These are phyloP conservation scores for Pterobdella sp. DNA, from an alignment of 2,888 invertebrate species.

Conservation along the genomic window DNA sequence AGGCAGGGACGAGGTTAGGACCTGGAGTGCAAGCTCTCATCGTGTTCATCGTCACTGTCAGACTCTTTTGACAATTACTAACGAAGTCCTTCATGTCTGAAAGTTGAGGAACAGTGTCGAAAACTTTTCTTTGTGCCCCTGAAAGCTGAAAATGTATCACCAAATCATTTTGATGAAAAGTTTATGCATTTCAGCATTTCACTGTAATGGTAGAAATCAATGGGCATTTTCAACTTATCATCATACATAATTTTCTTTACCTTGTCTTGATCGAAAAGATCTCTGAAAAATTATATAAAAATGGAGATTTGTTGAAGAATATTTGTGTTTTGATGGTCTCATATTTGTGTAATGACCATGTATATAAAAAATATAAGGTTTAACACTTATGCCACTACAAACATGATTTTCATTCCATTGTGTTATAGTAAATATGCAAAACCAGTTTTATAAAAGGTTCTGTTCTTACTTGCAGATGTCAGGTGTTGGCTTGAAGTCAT, in stretches of 20 bases:
- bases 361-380: too few species aligned
- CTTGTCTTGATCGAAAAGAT: slow-evolving; percentile 7
- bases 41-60: slow-evolving; percentile 17
- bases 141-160: background rate
- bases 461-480: slow-evolving; percentile 11
- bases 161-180: too few species aligned
- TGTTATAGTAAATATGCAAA: too few species aligned
- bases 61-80: slow-evolving; percentile 9
- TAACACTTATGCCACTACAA: too few species aligned
- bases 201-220: background rate
- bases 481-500: slow-evolving; percentile 10
- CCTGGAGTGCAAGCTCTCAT: slow-evolving; percentile 13
- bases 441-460: too few species aligned
- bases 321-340: too few species aligned
- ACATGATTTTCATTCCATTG: too few species aligned
- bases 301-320: too few species aligned
- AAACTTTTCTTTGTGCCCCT: background rate
- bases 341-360: too few species aligned
- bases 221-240: background rate
- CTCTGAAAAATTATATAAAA: background rate
- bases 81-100: slow-evolving; percentile 24
- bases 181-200: too few species aligned
- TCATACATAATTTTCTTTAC: background rate
- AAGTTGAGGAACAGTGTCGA: background rate
- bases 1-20: background rate